Percentiles rank a stretch among this genome's conserved stretches.
Evolutionary conservation across 2,797 vertebrate species (phyloP).

Genomic region (Schizopygopsis pylzovi): DNA sequence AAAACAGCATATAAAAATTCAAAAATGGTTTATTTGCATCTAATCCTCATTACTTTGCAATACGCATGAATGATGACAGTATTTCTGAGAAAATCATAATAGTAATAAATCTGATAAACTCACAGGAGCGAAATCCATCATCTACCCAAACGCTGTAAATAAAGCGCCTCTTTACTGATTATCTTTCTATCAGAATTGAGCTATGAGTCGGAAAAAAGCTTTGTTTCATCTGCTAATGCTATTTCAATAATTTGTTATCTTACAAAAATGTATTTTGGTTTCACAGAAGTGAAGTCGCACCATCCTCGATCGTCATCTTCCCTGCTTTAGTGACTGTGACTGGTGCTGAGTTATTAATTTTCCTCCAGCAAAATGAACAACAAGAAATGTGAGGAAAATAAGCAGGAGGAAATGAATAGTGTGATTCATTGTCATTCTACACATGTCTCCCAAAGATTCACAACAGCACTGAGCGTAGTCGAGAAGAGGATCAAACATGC

Average conservation of each 20-base stretch:
- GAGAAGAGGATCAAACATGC: constrained; percentile 24
- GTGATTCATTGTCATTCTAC: constrained; percentile 14
- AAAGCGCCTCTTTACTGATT: constrained; percentile 4
- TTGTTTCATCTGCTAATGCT: constrained; percentile 8
- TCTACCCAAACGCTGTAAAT: constrained; percentile 20
- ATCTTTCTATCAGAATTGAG: constrained; percentile 25
- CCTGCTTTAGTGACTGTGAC: neutral
- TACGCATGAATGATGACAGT: constrained; percentile 4
- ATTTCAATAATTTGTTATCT: constrained; percentile 4
- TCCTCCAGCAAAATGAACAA: constrained; percentile 3
- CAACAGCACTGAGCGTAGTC: constrained; percentile 16
- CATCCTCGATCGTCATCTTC: constrained; percentile 10
- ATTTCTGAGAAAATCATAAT: constrained; percentile 9
- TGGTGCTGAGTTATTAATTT: constrained; percentile 33
- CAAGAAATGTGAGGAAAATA: constrained; percentile 18
- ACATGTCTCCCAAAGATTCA: constrained; percentile 27
- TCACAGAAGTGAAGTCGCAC: constrained; percentile 19
- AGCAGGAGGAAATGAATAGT: constrained; percentile 1
- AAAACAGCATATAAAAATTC: neutral
- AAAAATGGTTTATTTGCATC: neutral
- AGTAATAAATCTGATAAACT: constrained; percentile 18
- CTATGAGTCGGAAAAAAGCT: neutral
- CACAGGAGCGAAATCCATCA: constrained; percentile 5
- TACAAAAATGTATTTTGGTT: neutral
- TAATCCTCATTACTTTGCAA: neutral